A percentile compares a stretch with the other conserved stretches of the same genome.
Conservation (phyloP, 1,140 invertebrate species). For the Pseudomyrmex dendroicus region DNA sequence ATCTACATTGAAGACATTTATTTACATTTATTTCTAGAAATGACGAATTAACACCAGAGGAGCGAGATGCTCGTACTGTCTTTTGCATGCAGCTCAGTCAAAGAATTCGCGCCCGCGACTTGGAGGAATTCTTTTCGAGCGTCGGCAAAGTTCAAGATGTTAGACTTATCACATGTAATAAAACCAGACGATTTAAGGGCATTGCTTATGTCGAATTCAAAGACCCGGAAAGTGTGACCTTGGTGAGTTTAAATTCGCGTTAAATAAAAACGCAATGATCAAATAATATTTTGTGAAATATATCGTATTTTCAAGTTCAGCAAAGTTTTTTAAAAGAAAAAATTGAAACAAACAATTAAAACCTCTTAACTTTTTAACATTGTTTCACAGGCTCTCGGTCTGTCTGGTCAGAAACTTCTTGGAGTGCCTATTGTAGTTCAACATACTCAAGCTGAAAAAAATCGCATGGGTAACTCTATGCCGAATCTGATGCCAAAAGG, state of each 20-base stretch:
- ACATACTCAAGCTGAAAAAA: constrained; percentile 99
- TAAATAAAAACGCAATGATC: constrained; percentile 1
- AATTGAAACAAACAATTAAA: not conserved
- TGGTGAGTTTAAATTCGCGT: constrained; percentile 87
- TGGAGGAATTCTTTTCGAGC: constrained; percentile 99
- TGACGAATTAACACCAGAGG: constrained; percentile 97
- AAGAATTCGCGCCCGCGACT: constrained; percentile 96
- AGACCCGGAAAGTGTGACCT: constrained; percentile 98
- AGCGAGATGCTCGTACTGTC: constrained; percentile 98
- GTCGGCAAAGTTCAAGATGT: constrained; percentile 99
- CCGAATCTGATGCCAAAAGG: constrained; percentile 93
- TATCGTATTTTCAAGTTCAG: not conserved
- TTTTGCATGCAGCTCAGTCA: constrained; percentile 99
- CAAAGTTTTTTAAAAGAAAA: not conserved
- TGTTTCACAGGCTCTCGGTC: constrained; percentile 93
- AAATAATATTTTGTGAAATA: not conserved
- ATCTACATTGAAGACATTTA: not conserved
- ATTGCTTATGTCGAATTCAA: constrained; percentile 99
- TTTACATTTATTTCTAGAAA: constrained; percentile 68
- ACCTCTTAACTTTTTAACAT: constrained; percentile 44
- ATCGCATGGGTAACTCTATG: constrained; percentile 95
- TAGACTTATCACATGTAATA: constrained; percentile 99
- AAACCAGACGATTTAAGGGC: constrained; percentile 99
- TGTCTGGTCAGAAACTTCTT: constrained; percentile 98
- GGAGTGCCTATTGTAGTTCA: constrained; percentile 99